A percentile compares a stretch with the other conserved stretches of the same genome.
phyloP scores from a whole-genome alignment of 2,113 vertebrate genomes.

The Leptobrachium leishanense region DNA sequence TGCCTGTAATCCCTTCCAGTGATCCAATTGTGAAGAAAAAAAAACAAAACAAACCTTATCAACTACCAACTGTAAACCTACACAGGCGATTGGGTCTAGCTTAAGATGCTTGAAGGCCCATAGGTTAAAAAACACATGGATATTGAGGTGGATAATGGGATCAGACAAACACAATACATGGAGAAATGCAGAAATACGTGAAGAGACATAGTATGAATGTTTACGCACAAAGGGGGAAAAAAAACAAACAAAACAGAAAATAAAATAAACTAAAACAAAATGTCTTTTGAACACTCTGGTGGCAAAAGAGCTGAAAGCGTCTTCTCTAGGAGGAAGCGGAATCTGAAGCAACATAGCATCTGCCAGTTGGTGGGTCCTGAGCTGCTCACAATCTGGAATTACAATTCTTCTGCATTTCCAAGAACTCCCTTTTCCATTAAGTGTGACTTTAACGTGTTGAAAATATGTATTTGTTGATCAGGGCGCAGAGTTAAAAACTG shows the following conservation, averaged over 20 bases:
- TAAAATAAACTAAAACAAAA: background rate
- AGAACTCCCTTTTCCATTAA: slow-evolving; percentile 86
- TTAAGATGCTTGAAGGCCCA: background rate
- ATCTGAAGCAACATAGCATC: slow-evolving; percentile 14
- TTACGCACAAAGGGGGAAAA: background rate
- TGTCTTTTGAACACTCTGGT: slow-evolving; percentile 4
- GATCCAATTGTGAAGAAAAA: background rate
- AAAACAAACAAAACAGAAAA: background rate
- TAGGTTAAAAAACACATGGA: background rate
- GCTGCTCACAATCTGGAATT: slow-evolving; percentile 54
- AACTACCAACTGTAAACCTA: background rate
- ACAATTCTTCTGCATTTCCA: slow-evolving; percentile 63
- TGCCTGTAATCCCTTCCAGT: background rate
- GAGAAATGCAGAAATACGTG: background rate
- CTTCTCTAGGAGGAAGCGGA: background rate
- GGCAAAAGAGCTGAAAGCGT: slow-evolving; percentile 16
- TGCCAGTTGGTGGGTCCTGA: background rate
- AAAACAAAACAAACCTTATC: background rate
- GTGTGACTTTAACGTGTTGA: slow-evolving; percentile 89
- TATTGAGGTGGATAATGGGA: background rate
- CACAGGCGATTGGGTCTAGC: background rate
- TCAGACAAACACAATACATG: background rate
- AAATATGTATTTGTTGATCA: slow-evolving; percentile 95
- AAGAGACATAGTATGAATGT: slow-evolving; percentile 7
- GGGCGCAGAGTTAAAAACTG: slow-evolving; percentile 89